Base-by-base conservation (phyloP, 2,888 invertebrate species). In the Operophtera brumata region DNA sequence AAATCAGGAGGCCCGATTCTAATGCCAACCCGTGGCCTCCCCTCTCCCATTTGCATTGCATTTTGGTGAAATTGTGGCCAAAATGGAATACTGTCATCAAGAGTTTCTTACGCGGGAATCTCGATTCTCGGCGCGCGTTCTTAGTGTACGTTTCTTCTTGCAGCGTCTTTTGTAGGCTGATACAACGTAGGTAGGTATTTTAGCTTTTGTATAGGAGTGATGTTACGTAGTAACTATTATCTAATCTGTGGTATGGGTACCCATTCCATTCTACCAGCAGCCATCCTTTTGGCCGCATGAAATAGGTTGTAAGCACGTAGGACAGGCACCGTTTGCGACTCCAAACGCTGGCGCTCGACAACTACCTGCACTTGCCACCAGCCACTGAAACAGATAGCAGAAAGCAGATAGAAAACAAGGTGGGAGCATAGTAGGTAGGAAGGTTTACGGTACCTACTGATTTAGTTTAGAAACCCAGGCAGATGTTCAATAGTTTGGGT, bases 261-360 rank as follows among this genome's bases (percentile, higher is more conserved):
- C 20, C 4, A 20, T 20, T 20, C 20, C 20, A 3, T 20, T 20
- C 20, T 20, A 20, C 20, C 20, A 20, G 51, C 54, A 78, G 51
- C 47, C 62, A 55, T 83, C 78, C 43, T 74, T 80, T 67, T 81
- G 78, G 66, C 69, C 80, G 53, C 88, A 89, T 14, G 80, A 52
- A 39, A 86, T 81, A 14, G 78, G 74, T 51, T 84, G 77, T 11
- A 83, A 64, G 62, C 89, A 89, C 1, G 78, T 75, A 1, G 89
- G 89, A 49, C 89, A 89, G 35, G 65, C 75, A 1, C 89, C 89
- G 40, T 77, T 80, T 1, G 81, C 84, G 0, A 86, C 82, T 40
- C 86, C 86, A 57, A 87, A 86, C 0, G 80, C 74, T n/a, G 86
- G 83, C 4, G 77, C 77, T 0, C 84, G 76, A 41, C 20, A 20